phyloP scores from a whole-genome alignment of 2,113 vertebrate genomes.

The Onychostoma macrolepis region DNA sequence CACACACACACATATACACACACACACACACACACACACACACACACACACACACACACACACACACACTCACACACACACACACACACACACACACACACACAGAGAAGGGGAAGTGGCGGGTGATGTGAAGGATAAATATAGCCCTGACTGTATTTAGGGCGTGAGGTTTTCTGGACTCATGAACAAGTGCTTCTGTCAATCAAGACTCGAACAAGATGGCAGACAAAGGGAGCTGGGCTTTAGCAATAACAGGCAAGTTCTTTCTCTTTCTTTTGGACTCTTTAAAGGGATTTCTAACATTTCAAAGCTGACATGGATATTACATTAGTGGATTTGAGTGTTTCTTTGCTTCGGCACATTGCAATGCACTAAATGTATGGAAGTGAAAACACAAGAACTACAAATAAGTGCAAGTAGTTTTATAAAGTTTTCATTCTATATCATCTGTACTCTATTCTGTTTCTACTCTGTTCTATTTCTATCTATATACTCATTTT shows the following conservation, averaged over 20 bases:
- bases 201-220: constrained; percentile 77
- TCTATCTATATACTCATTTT: no score
- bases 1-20: no score
- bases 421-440: neutral
- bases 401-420: neutral
- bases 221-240: constrained; percentile 70
- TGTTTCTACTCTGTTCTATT: no score
- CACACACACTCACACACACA: neutral
- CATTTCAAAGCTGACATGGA: neutral
- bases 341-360: neutral
- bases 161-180: constrained; percentile 29
- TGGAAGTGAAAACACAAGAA: neutral
- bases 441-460: no score
- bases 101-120: no score
- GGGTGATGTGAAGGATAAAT: constrained; percentile 59
- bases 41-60: no score
- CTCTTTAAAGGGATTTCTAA: neutral
- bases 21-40: no score
- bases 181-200: constrained; percentile 73
- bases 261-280: constrained; percentile 39
- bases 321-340: neutral
- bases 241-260: constrained; percentile 75
- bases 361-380: neutral
- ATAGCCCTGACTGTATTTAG: constrained; percentile 65
- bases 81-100: neutral